These are phyloP conservation scores for Proterorhinus semilunaris DNA, from an alignment of 2,113 vertebrate species.

Conservation along the genomic window DNA sequence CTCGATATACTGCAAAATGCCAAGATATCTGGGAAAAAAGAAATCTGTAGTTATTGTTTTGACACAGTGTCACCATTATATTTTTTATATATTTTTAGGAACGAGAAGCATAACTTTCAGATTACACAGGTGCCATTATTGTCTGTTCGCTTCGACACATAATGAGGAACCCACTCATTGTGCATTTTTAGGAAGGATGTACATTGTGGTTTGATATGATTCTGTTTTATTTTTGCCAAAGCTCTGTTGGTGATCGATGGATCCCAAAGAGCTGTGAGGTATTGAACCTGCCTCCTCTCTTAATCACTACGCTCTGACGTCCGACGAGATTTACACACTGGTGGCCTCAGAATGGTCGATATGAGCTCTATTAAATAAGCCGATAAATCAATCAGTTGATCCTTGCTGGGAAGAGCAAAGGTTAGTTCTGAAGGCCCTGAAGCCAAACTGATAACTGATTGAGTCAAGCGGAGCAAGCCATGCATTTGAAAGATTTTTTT, in stretches of 20 bases:
- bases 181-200: background rate
- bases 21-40: too few relatives aligned
- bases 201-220: background rate
- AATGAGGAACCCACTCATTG: too few relatives aligned
- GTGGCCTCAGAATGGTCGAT: background rate
- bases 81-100: too few relatives aligned
- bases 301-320: conserved; percentile 67
- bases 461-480: background rate
- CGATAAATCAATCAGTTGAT: too few relatives aligned
- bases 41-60: too few relatives aligned
- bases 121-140: too few relatives aligned
- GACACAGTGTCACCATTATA: too few relatives aligned
- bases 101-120: too few relatives aligned
- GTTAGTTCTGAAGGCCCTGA: background rate
- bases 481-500: background rate
- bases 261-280: conserved; percentile 14
- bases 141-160: too few relatives aligned
- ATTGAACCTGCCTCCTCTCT: conserved; percentile 55
- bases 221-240: background rate
- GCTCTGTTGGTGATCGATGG: conserved; percentile 1
- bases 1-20: too few relatives aligned
- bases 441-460: background rate
- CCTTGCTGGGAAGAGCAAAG: background rate
- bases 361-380: too few relatives aligned
- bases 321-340: conserved; percentile 32